Evolutionary conservation across 1,140 invertebrate genomes (phyloP).

Genomic region (Coenobita brevimanus): DNA sequence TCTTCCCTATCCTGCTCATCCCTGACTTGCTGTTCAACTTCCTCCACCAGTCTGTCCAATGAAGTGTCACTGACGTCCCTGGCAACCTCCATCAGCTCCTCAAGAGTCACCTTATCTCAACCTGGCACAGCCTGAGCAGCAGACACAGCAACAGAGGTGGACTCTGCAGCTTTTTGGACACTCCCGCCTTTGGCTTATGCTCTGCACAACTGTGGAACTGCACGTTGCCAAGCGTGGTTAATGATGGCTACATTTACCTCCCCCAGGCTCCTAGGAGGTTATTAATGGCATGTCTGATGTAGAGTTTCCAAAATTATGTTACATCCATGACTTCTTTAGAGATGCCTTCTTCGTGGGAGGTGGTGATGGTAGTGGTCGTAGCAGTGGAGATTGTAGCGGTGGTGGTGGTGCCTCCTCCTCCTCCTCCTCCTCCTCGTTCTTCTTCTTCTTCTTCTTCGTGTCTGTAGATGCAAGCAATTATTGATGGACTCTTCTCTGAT

Average conservation of each 20-base stretch:
- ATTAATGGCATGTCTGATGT: not conserved
- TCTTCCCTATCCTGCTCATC: no score
- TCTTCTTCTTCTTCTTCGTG: no score
- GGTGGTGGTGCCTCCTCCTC: not conserved
- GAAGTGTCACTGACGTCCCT: not conserved
- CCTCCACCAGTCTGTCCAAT: no score
- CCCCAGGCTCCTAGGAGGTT: no score
- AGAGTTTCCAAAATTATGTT: no score
- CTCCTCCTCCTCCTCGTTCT: no score
- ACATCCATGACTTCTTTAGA: not conserved
- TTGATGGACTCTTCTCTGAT: not conserved
- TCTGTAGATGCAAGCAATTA: not conserved
- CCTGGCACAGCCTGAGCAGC: no score
- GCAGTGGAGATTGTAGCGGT: not conserved
- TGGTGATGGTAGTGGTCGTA: not conserved
- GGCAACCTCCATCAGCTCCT: conserved; percentile 6
- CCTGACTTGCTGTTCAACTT: no score
- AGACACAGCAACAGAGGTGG: no score
- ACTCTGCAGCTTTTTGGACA: no score
- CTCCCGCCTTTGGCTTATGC: no score
- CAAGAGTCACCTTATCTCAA: not conserved
- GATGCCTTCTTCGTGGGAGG: not conserved
- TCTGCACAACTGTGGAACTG: not conserved
- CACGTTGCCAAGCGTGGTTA: not conserved
- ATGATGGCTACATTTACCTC: not conserved